Conservation (phyloP, 2,888 invertebrate species). For the Coleophora flavipennella region DNA sequence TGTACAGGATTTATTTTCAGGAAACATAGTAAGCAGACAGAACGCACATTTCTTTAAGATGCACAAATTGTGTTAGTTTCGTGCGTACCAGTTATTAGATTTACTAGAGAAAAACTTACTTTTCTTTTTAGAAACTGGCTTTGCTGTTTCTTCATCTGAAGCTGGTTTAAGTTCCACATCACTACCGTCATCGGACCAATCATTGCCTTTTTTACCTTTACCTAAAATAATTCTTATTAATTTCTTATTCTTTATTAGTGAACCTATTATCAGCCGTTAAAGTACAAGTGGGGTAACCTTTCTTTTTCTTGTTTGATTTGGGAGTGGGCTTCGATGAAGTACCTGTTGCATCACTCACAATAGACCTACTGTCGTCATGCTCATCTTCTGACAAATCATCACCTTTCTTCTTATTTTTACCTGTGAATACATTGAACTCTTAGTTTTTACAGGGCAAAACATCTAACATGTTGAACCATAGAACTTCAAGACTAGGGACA, state of each 20-base stretch:
- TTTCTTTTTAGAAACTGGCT: slow-evolving; percentile 62
- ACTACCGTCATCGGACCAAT: slow-evolving; percentile 70
- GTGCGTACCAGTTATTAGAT: no score
- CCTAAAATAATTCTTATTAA: slow-evolving; percentile 25
- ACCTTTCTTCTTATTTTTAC: slow-evolving; percentile 59
- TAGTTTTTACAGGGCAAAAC: no score
- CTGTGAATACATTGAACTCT: no score
- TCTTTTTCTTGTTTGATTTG: slow-evolving; percentile 58
- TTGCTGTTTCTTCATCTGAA: slow-evolving; percentile 52
- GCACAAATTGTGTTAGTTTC: no score
- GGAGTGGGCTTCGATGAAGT: slow-evolving; percentile 32
- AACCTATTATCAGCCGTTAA: no score
- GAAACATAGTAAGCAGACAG: no score
- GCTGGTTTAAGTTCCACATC: slow-evolving; percentile 54
- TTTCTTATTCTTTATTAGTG: no score
- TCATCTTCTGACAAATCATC: slow-evolving; percentile 55
- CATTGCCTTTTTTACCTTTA: slow-evolving; percentile 69
- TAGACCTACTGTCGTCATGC: slow-evolving; percentile 49
- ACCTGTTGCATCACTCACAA: slow-evolving; percentile 37
- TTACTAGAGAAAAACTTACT: slow-evolving; percentile 28
- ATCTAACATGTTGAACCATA: no score
- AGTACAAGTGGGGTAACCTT: no score
- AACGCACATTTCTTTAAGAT: no score
- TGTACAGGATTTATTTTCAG: no score
- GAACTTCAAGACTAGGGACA: no score